phyloP scores from a whole-genome alignment of 2,797 vertebrate species.

The Cynopterus sphinx region DNA sequence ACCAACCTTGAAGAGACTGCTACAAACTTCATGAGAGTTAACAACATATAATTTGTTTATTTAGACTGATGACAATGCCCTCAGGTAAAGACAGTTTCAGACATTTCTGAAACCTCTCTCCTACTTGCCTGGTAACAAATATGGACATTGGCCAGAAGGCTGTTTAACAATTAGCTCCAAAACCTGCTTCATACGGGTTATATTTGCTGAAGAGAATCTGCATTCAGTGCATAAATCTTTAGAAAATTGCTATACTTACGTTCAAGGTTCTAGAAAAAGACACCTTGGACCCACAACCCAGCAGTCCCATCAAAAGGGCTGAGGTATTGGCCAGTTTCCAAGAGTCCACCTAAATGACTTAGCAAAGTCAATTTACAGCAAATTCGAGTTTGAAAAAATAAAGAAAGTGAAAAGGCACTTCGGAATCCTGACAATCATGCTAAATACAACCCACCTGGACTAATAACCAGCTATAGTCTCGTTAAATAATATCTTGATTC shows the following conservation, averaged over 20 bases:
- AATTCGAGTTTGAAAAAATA: neutral
- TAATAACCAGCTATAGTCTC: neutral
- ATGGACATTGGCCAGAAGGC: neutral
- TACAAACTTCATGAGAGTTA: neutral
- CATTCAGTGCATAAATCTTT: neutral
- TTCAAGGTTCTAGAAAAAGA: neutral
- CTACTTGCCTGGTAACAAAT: constrained; percentile 52
- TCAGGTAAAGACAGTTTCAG: constrained; percentile 31
- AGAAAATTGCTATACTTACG: neutral
- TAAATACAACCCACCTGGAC: neutral
- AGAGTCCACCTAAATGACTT: neutral
- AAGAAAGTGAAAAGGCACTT: neutral
- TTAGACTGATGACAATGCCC: neutral
- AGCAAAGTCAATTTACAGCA: neutral
- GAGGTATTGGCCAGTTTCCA: neutral
- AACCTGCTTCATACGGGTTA: neutral
- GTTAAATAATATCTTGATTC: neutral
- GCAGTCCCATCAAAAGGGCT: neutral
- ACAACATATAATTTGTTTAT: constrained; percentile 41
- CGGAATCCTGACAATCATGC: neutral
- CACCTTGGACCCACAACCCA: neutral
- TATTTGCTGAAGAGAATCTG: neutral
- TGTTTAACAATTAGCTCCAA: neutral
- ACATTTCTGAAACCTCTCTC: constrained; percentile 29
- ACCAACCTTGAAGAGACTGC: neutral